Conservation (phyloP, 64 coral and sea anemone species). For the Stichodactyla mertensii region DNA sequence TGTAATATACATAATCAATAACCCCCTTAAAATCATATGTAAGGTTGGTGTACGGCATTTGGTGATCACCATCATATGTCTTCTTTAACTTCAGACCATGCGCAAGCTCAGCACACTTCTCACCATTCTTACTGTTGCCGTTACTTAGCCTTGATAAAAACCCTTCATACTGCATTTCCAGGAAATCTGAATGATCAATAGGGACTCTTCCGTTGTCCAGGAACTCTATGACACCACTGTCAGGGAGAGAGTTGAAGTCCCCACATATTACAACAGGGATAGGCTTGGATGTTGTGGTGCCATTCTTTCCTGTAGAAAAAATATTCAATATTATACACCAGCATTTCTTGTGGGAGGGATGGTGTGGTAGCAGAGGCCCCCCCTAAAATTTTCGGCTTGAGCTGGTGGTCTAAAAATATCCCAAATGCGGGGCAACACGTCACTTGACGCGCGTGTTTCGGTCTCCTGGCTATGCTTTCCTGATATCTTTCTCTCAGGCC, state of each 20-base stretch:
- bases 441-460: no score
- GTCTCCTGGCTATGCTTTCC: no score
- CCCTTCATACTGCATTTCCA: constrained; percentile 87
- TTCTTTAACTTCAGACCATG: constrained; percentile 82
- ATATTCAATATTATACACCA: no score
- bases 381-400: no score
- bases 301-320: constrained; percentile 82
- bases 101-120: constrained; percentile 67
- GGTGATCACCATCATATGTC: constrained; percentile 77
- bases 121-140: constrained; percentile 64
- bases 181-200: constrained; percentile 85
- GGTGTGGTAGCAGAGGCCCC: no score
- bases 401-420: no score
- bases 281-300: constrained; percentile 70
- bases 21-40: constrained; percentile 96
- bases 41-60: constrained; percentile 72
- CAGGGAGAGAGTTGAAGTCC: constrained; percentile 88
- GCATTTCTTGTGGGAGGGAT: no score
- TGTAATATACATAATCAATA: constrained; percentile 98
- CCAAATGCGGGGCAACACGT: no score
- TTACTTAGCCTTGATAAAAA: constrained; percentile 89
- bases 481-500: no score
- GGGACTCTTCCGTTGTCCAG: constrained; percentile 89
- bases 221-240: constrained; percentile 91
- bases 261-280: constrained; percentile 92